These are phyloP conservation scores for Cenopis cana DNA, from an alignment of 2,888 invertebrate genomes.

Conservation along the genomic window DNA sequence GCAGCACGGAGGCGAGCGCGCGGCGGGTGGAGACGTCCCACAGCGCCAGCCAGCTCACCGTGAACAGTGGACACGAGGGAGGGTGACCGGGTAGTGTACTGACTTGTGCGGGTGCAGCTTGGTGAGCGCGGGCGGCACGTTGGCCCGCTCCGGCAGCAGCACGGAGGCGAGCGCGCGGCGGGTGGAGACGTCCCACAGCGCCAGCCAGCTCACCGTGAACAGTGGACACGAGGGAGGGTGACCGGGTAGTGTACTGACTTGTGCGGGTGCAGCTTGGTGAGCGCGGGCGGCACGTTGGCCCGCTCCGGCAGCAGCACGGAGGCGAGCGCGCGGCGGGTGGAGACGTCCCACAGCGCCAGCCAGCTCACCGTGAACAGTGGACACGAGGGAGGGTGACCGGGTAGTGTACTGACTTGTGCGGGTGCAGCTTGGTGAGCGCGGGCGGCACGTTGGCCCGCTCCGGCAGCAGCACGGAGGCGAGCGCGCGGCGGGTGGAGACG, in stretches of 20 bases:
- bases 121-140: slow-evolving; percentile 20
- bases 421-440: slow-evolving; percentile 9
- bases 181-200: not conserved
- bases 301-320: slow-evolving; percentile 9
- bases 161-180: not conserved
- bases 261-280: slow-evolving; percentile 8
- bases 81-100: slow-evolving; percentile 40
- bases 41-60: slow-evolving; percentile 89
- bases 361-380: too few species aligned
- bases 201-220: too few species aligned
- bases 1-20: slow-evolving; percentile 5
- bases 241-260: slow-evolving; percentile 2
- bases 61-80: too few species aligned
- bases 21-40: slow-evolving; percentile 86
- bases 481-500: not conserved
- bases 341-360: not conserved
- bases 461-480: not conserved
- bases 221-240: too few species aligned
- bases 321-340: not conserved
- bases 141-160: slow-evolving; percentile 18
- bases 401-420: slow-evolving; percentile 5
- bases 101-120: not conserved
- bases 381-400: too few species aligned
- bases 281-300: slow-evolving; percentile 19
- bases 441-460: slow-evolving; percentile 20